Percentiles rank a stretch among this genome's conserved stretches.
phyloP scores from a whole-genome alignment of 2,888 invertebrate genomes.

The Aphidius colemani region DNA sequence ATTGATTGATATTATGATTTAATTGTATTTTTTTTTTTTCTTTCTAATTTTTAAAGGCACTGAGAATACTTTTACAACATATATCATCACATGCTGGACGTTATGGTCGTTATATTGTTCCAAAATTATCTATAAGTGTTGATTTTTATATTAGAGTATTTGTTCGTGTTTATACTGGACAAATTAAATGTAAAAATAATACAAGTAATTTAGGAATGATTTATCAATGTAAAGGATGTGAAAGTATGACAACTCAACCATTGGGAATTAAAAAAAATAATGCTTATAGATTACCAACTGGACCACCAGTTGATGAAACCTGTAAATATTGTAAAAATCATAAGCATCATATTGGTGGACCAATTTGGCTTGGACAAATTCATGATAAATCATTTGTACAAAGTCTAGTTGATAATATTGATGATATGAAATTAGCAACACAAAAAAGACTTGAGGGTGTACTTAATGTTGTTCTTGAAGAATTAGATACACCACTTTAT shows the following conservation, averaged over 20 bases:
- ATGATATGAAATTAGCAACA: slow-evolving; percentile 69
- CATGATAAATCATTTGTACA: slow-evolving; percentile 80
- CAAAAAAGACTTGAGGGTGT: slow-evolving; percentile 78
- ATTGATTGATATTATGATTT: too few relatives aligned
- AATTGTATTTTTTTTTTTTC: too few relatives aligned
- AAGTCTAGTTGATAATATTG: slow-evolving; percentile 63
- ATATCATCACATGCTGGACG: slow-evolving; percentile 92
- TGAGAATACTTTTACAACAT: slow-evolving; percentile 89
- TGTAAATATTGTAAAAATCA: slow-evolving; percentile 79
- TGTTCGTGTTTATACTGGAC: slow-evolving; percentile 81
- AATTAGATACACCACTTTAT: slow-evolving; percentile 87
- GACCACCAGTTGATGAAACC: slow-evolving; percentile 68
- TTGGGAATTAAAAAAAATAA: slow-evolving; percentile 70
- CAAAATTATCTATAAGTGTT: slow-evolving; percentile 86
- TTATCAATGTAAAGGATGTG: slow-evolving; percentile 91
- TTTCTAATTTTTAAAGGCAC: slow-evolving; percentile 71
- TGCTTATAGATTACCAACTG: slow-evolving; percentile 69
- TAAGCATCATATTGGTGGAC: slow-evolving; percentile 87
- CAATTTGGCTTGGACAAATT: slow-evolving; percentile 89
- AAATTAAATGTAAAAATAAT: slow-evolving; percentile 82
- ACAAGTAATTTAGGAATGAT: slow-evolving; percentile 86
- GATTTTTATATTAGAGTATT: slow-evolving; percentile 97
- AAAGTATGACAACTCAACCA: slow-evolving; percentile 76
- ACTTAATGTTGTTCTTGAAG: slow-evolving; percentile 80
- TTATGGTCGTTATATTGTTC: slow-evolving; percentile 90